These are phyloP conservation scores for Charanyca ferruginea DNA, from an alignment of 2,888 invertebrate genomes.

Conservation along the genomic window DNA sequence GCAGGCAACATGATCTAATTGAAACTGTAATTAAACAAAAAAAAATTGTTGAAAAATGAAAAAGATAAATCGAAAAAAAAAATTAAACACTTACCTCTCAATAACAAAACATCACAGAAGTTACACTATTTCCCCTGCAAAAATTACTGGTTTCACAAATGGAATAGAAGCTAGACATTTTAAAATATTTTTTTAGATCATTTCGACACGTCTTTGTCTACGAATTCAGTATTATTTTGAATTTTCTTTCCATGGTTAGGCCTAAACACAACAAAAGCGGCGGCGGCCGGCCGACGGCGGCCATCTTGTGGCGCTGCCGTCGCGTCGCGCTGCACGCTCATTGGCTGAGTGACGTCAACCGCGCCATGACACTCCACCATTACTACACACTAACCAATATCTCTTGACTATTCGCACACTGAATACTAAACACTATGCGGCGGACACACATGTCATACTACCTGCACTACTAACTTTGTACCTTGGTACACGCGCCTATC, in stretches of 20 bases:
- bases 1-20: background rate
- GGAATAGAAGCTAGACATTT: slow-evolving; percentile 35
- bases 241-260: slow-evolving; percentile 83
- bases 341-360: slow-evolving; percentile 90
- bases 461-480: slow-evolving; percentile 69
- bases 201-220: slow-evolving; percentile 54
- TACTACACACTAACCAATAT: slow-evolving; percentile 79
- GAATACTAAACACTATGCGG: slow-evolving; percentile 70
- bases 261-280: slow-evolving; percentile 88
- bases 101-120: slow-evolving; percentile 69
- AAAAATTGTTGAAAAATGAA: slow-evolving; percentile 6
- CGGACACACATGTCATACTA: slow-evolving; percentile 58
- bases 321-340: slow-evolving; percentile 84
- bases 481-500: slow-evolving; percentile 81
- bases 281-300: slow-evolving; percentile 86
- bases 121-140: slow-evolving; percentile 62
- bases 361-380: slow-evolving; percentile 89
- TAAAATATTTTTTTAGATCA: slow-evolving; percentile 46
- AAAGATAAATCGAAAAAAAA: slow-evolving; percentile 36
- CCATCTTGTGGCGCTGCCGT: slow-evolving; percentile 90
- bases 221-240: slow-evolving; percentile 60
- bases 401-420: slow-evolving; percentile 57
- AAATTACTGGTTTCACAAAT: slow-evolving; percentile 42
- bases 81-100: slow-evolving; percentile 68
- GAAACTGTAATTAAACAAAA: background rate